Percentiles rank a stretch among this genome's conserved stretches.
Evolutionary conservation across 2,888 invertebrate genomes (phyloP).

Genomic region (Didymodactylos carnosus): DNA sequence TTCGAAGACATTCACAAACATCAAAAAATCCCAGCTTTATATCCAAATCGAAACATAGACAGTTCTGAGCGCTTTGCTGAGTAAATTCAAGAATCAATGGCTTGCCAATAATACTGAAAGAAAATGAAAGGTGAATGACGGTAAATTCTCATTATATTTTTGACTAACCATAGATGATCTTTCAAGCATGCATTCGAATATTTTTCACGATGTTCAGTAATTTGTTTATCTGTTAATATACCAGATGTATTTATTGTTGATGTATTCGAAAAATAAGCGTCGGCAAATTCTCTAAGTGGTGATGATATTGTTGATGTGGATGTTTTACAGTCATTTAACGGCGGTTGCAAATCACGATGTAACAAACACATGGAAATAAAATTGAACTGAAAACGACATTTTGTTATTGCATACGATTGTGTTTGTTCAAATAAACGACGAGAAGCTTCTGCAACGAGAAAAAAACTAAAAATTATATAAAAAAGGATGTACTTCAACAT

Average conservation of each 20-base stretch:
- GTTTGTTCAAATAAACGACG: not conserved
- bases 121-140: too few species aligned
- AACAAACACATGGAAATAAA: not conserved
- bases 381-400: not conserved
- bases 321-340: too few species aligned
- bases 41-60: not conserved
- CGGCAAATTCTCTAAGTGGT: not conserved
- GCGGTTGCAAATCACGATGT: not conserved
- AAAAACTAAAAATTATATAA: too few species aligned
- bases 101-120: not conserved
- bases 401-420: not conserved
- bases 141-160: too few species aligned
- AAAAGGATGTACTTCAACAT: too few species aligned
- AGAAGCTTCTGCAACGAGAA: not conserved
- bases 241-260: not conserved
- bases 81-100: not conserved
- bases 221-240: not conserved
- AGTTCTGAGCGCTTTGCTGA: not conserved
- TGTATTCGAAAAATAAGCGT: not conserved
- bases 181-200: not conserved
- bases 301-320: not conserved
- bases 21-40: not conserved
- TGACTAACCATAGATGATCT: not conserved
- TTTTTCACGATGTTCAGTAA: not conserved
- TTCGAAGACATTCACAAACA: not conserved